Evolutionary conservation across 2,113 vertebrate species (phyloP).

Genomic region (Anhinga anhinga): DNA sequence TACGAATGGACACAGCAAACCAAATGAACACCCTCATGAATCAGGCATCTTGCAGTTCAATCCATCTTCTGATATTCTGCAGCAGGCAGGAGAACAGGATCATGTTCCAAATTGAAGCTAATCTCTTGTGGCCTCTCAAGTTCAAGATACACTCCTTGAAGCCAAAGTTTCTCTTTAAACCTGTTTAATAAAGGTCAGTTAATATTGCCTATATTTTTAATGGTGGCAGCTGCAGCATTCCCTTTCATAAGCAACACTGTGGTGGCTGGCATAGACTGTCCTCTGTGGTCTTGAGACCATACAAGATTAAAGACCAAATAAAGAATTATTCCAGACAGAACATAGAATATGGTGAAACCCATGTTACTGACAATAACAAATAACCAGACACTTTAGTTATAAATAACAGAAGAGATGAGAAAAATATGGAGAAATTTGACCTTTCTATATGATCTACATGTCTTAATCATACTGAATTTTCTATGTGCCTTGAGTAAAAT

Average conservation of each 20-base stretch:
- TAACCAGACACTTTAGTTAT: neutral
- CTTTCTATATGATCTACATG: neutral
- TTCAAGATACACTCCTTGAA: neutral
- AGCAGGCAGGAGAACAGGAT: neutral
- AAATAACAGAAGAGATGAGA: neutral
- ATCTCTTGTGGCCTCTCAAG: neutral
- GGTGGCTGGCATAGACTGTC: neutral
- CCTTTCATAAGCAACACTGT: neutral
- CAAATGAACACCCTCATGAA: neutral
- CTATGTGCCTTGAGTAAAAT: neutral
- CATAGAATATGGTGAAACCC: neutral
- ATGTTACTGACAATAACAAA: neutral
- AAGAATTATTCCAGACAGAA: neutral
- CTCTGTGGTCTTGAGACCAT: neutral
- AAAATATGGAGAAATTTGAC: neutral
- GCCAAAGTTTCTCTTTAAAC: conserved; percentile 32
- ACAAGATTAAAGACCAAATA: neutral
- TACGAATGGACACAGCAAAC: neutral
- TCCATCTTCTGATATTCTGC: neutral
- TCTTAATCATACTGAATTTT: neutral
- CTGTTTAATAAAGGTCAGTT: neutral
- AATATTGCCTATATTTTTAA: neutral
- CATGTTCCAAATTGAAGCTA: neutral
- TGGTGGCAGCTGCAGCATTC: neutral
- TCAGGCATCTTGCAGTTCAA: neutral